phyloP scores from a whole-genome alignment of 2,888 invertebrate genomes.

The Drosophila buzzatii region DNA sequence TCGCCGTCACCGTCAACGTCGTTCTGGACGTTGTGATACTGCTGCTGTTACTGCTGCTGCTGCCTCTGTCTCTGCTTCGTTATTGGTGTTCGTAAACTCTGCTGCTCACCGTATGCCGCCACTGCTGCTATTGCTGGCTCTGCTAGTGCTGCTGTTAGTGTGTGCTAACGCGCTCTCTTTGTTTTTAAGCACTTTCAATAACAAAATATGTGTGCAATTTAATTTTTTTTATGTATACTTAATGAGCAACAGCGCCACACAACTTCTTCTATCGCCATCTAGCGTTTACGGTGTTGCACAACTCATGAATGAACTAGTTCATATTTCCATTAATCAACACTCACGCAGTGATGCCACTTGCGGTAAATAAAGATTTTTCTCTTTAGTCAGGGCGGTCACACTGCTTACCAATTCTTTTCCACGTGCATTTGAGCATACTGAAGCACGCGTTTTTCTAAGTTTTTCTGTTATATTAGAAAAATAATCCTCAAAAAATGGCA shows the following conservation, averaged over 20 bases:
- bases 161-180: slow-evolving; percentile 42
- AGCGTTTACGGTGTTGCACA: slow-evolving; percentile 54
- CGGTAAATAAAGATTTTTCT: neutral
- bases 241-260: slow-evolving; percentile 67
- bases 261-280: slow-evolving; percentile 60
- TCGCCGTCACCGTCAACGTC: slow-evolving; percentile 61
- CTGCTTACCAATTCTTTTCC: slow-evolving; percentile 44
- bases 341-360: slow-evolving; percentile 27
- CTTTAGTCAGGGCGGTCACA: slow-evolving; percentile 21
- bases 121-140: slow-evolving; percentile 36
- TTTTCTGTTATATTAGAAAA: slow-evolving; percentile 3
- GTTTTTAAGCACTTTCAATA: slow-evolving; percentile 54
- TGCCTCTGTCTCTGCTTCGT: slow-evolving; percentile 23
- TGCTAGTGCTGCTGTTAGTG: slow-evolving; percentile 34
- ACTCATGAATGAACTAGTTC: slow-evolving; percentile 45
- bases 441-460: slow-evolving; percentile 47
- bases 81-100: slow-evolving; percentile 36
- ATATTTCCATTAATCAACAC: neutral
- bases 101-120: slow-evolving; percentile 43
- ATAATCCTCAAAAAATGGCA: slow-evolving; percentile 58
- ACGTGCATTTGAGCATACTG: slow-evolving; percentile 52
- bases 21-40: slow-evolving; percentile 41
- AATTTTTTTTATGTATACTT: slow-evolving; percentile 78
- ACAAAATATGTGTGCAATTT: slow-evolving; percentile 72
- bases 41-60: slow-evolving; percentile 24